Percentiles rank a stretch among this genome's conserved stretches.
These are phyloP conservation scores for Bovichtus diacanthus DNA, from an alignment of 2,797 vertebrate species.

Conservation along the genomic window DNA sequence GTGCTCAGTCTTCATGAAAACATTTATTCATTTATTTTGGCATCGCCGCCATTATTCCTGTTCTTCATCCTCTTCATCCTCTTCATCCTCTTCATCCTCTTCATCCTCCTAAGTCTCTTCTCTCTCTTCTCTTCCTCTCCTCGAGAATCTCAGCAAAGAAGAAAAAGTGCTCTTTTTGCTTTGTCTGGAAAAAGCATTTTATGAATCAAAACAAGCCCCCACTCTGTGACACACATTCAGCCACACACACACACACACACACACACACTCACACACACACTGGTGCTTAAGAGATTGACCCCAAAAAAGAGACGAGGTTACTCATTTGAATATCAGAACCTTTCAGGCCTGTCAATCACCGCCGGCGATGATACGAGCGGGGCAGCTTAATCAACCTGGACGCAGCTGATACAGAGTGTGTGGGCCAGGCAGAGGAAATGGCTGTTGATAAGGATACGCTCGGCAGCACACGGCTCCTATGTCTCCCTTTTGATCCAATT, in stretches of 20 bases:
- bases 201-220: slow-evolving; percentile 56
- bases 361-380: slow-evolving; percentile 32
- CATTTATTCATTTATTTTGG: slow-evolving; percentile 25
- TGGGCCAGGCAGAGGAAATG: slow-evolving; percentile 64
- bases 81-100: too few species aligned
- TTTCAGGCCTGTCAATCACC: slow-evolving; percentile 77
- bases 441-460: slow-evolving; percentile 74
- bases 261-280: slow-evolving; percentile 10
- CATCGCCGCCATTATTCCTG: not conserved
- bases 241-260: slow-evolving; percentile 28
- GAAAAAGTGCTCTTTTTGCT: slow-evolving; percentile 43
- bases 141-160: slow-evolving; percentile 20
- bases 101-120: slow-evolving; percentile 26
- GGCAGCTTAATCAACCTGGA: slow-evolving; percentile 62
- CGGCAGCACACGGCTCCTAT: slow-evolving; percentile 58
- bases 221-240: slow-evolving; percentile 44
- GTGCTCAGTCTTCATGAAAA: slow-evolving; percentile 26
- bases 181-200: slow-evolving; percentile 66
- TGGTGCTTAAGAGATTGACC: slow-evolving; percentile 64
- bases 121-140: slow-evolving; percentile 43
- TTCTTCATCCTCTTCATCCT: slow-evolving; percentile 13
- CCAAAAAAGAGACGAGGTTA: slow-evolving; percentile 66
- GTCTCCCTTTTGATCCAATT: slow-evolving; percentile 69
- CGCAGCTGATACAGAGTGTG: slow-evolving; percentile 68
- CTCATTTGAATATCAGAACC: slow-evolving; percentile 81